Evolutionary conservation across 2,797 vertebrate species (phyloP), one percentile per base, ranked within the genome.

Genomic region (Mastacembelus armatus): DNA sequence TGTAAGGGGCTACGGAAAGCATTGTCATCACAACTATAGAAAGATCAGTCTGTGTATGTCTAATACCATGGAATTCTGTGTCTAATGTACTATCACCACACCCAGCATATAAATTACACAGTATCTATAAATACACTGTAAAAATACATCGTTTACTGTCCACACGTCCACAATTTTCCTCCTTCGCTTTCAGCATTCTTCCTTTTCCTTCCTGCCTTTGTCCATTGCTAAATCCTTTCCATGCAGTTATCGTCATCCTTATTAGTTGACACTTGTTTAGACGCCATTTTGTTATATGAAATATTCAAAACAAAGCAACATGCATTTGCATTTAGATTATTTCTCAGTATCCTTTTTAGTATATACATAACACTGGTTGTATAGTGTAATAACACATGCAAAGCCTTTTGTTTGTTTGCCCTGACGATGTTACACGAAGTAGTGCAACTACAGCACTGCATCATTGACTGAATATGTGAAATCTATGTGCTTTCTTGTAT

Each of bases 101-200:
- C 35, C 61, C 35, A 70, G 48, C 22, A 32, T 49, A 71, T 15
- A 76, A 59, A 51, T 10, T 40, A 24, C 35, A 54, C 11, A n/a
- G 55, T 40, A 54, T 61, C 47, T n/a, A n/a, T n/a, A n/a, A n/a
- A n/a, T n/a, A n/a, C n/a, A n/a, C n/a, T n/a, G n/a, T n/a, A n/a
- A n/a, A n/a, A n/a, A n/a, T n/a, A n/a, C n/a, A n/a, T 66, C 59
- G 64, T 26, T 75, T 85, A 74, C 70, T 62, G 71, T 66, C 51
- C 48, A 52, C 30, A 54, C n/a, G 45, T 39, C 22, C 50, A 62
- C 1, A 3, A 42, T 21, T 39, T 24, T 39, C 35, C 51, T 42
- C 29, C 56, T 32, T 54, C 22, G 19, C 12, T 38, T 22, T 10
- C 19, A 18, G 14, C 7, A 7, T 36, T 40, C 12, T 43, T 10